These are phyloP conservation scores for Stercorarius parasiticus DNA, from an alignment of 2,113 vertebrate genomes.

Conservation along the genomic window DNA sequence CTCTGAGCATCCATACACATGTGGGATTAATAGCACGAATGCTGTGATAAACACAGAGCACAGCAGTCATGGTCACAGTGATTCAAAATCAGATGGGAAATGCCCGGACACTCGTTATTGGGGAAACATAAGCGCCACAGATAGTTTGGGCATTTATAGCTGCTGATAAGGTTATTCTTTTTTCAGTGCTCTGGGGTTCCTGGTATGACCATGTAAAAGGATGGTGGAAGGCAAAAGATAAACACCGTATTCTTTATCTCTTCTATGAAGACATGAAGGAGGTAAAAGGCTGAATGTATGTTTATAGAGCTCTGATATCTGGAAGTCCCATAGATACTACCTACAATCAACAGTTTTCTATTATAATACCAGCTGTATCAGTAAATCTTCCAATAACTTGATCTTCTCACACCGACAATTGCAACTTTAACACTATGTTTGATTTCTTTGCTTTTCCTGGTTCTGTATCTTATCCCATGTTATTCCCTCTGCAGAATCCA, in stretches of 20 bases:
- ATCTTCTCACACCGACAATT: background rate
- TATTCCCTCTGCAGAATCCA: conserved; percentile 53
- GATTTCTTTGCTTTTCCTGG: background rate
- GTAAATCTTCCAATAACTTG: background rate
- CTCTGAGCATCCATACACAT: background rate
- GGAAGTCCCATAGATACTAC: background rate
- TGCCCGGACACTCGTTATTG: background rate
- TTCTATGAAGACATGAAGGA: conserved; percentile 81
- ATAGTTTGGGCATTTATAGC: background rate
- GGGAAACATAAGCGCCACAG: background rate
- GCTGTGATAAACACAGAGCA: background rate
- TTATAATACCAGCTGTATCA: background rate
- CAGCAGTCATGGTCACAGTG: background rate
- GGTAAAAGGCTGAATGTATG: conserved; percentile 40
- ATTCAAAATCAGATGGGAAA: background rate
- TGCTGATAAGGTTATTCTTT: background rate
- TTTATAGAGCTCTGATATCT: background rate
- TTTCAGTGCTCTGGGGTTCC: conserved; percentile 78
- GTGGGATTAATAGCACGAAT: background rate
- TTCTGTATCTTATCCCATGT: background rate
- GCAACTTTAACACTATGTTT: background rate
- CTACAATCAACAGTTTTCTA: background rate
- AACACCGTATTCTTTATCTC: conserved; percentile 75
- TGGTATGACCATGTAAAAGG: conserved; percentile 80
- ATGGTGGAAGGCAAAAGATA: conserved; percentile 78